Percentiles rank a stretch among this genome's conserved stretches.
These are phyloP conservation scores for Otolemur garnettii DNA, from an alignment of 2,113 vertebrate genomes.

Conservation along the genomic window DNA sequence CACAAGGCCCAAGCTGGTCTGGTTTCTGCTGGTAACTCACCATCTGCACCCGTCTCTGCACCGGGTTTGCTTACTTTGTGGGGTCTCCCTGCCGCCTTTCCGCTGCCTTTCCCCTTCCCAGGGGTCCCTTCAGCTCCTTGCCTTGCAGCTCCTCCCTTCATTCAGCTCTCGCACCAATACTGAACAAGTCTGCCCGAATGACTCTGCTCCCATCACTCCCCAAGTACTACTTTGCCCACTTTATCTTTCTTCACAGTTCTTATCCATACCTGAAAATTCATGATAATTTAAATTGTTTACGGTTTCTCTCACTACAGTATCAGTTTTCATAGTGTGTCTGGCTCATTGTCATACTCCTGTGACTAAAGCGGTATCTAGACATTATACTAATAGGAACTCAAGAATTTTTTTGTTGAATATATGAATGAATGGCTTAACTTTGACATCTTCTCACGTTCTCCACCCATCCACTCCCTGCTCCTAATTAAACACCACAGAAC, in stretches of 20 bases:
- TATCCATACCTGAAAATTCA: not conserved
- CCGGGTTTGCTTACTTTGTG: not conserved
- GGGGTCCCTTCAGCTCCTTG: not conserved
- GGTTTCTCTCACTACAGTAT: not conserved
- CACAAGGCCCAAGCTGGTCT: not conserved
- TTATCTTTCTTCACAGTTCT: not conserved
- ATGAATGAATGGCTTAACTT: not conserved
- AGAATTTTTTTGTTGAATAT: not conserved
- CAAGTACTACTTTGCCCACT: not conserved
- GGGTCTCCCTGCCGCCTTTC: not conserved
- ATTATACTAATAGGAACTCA: not conserved
- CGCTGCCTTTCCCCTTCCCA: not conserved
- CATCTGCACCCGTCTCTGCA: not conserved
- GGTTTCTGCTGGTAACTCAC: not conserved
- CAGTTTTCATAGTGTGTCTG: not conserved
- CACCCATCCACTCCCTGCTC: not conserved
- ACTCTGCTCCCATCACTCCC: not conserved
- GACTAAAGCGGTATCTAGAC: not conserved
- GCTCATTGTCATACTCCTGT: not conserved
- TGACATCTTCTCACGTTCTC: not conserved
- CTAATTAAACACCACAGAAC: not conserved
- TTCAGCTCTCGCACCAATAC: not conserved
- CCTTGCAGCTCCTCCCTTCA: too few species aligned
- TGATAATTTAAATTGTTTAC: not conserved
- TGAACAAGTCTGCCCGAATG: not conserved